phyloP scores from a whole-genome alignment of 2,113 vertebrate species.

The Tragelaphus strepsiceros region DNA sequence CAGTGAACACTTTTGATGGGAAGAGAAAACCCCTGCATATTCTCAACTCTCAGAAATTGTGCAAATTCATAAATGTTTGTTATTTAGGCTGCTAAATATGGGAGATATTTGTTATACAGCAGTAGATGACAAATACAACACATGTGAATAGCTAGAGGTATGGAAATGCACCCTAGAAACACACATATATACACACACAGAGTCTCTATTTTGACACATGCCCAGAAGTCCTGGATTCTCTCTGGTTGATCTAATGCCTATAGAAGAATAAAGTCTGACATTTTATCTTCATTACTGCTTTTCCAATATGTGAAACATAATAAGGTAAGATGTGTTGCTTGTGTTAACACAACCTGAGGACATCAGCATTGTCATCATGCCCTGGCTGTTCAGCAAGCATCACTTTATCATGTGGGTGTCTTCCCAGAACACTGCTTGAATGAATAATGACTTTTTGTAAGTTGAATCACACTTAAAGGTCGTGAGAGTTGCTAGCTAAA shows the following conservation, averaged over 20 bases:
- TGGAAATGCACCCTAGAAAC: background rate
- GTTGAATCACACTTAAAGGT: background rate
- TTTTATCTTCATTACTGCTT: background rate
- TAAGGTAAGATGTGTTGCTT: background rate
- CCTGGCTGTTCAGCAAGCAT: background rate
- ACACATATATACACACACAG: background rate
- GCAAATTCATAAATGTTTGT: background rate
- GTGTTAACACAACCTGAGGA: background rate
- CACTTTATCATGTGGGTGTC: background rate
- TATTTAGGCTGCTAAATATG: background rate
- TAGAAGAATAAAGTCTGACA: background rate
- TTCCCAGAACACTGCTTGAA: background rate
- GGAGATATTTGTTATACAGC: background rate
- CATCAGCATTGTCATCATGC: background rate
- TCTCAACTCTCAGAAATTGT: background rate
- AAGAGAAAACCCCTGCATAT: background rate
- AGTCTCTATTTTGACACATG: background rate
- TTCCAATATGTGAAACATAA: background rate
- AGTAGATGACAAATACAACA: background rate
- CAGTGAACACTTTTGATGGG: background rate
- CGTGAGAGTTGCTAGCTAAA: background rate
- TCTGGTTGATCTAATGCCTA: background rate
- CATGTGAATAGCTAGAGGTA: background rate
- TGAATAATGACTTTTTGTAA: background rate
- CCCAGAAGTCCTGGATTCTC: background rate